Conservation (phyloP, 2,888 invertebrate genomes). For the Amphimallon solstitiale region DNA sequence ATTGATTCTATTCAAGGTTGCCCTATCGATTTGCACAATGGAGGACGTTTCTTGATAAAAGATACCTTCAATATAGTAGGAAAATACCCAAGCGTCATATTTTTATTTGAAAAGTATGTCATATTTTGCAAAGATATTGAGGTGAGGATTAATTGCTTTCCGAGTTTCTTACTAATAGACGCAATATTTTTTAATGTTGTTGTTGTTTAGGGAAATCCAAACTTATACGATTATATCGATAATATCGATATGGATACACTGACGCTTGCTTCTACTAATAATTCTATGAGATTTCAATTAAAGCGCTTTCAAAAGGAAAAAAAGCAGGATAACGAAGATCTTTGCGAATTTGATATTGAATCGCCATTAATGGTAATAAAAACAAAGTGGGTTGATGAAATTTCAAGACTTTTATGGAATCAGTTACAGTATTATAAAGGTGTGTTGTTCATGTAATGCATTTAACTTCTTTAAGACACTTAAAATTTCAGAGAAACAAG, state of each 20-base stretch:
- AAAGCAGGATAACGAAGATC: too few species aligned
- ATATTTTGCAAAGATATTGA: conserved; percentile 50
- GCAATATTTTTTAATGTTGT: neutral
- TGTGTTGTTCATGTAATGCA: too few species aligned
- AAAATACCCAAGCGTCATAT: conserved; percentile 53
- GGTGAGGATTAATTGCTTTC: neutral
- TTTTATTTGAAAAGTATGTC: conserved; percentile 56
- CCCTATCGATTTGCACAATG: conserved; percentile 57
- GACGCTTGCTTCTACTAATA: conserved; percentile 13
- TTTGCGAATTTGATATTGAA: too few species aligned
- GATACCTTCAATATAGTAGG: conserved; percentile 54
- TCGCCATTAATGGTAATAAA: too few species aligned
- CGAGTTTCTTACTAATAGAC: neutral
- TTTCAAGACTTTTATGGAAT: too few species aligned
- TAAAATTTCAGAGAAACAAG: too few species aligned
- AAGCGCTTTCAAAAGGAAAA: too few species aligned
- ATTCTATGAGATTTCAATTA: too few species aligned
- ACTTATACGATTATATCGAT: conserved; percentile 53
- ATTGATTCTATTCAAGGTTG: conserved; percentile 56
- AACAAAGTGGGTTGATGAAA: too few species aligned
- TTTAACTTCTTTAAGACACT: too few species aligned
- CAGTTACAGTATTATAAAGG: too few species aligned
- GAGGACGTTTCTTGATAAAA: conserved; percentile 55
- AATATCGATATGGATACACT: conserved; percentile 52
- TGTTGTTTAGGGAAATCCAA: conserved; percentile 49